Evolutionary conservation across 2,888 invertebrate genomes (phyloP).

Genomic region (Mylabris sibirica): DNA sequence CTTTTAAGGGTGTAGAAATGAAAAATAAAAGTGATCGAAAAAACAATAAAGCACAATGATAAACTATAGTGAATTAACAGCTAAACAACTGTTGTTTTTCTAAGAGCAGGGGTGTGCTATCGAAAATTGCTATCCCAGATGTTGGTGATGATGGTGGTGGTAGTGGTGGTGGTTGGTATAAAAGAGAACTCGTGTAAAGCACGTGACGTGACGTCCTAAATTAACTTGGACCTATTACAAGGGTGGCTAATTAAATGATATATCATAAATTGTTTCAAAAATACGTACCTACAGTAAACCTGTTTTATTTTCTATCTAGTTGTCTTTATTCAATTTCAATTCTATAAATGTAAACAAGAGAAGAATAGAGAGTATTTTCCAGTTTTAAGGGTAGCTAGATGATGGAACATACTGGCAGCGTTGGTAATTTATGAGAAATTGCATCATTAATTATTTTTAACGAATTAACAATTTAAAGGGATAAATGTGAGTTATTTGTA

Average conservation of each 20-base stretch:
- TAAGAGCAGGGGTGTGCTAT: neutral
- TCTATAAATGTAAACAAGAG: neutral
- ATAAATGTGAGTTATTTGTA: neutral
- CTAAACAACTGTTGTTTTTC: conserved; percentile 30
- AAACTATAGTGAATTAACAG: conserved; percentile 21
- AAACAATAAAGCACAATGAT: conserved; percentile 46
- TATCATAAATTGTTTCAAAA: conserved; percentile 46
- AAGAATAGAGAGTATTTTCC: neutral
- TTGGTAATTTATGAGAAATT: conserved; percentile 42
- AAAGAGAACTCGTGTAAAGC: conserved; percentile 51
- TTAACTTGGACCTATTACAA: conserved; percentile 50
- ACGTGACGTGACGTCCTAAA: conserved; percentile 55
- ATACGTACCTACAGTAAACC: neutral
- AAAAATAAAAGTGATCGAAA: conserved; percentile 44
- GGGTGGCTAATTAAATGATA: conserved; percentile 55
- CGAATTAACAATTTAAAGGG: conserved; percentile 33
- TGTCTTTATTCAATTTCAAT: conserved; percentile 25
- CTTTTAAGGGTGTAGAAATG: conserved; percentile 24
- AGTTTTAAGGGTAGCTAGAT: conserved; percentile 2
- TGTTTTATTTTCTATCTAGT: conserved; percentile 19
- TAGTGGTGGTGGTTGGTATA: neutral
- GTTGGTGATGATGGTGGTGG: conserved; percentile 25
- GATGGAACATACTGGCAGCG: conserved; percentile 40
- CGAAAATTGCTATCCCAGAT: conserved; percentile 46
- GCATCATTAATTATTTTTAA: conserved; percentile 47